Conservation (phyloP, 2,888 invertebrate species). For the Steromphala cineraria region DNA sequence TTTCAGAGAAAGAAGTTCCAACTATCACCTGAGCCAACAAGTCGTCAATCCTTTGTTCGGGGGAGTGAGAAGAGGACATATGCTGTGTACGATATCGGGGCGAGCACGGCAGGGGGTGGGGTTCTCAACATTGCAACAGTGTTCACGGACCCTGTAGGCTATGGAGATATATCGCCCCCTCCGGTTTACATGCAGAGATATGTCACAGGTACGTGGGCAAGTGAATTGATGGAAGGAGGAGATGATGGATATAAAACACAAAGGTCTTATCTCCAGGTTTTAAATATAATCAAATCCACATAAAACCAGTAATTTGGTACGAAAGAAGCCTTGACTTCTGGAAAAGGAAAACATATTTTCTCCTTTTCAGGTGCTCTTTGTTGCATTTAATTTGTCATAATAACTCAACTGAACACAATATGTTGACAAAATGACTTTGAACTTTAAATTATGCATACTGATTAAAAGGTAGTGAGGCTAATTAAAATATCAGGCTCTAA, state of each 20-base stretch:
- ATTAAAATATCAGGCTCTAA: too few relatives aligned
- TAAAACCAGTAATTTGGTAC: too few relatives aligned
- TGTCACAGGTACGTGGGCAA: slow-evolving; percentile 71
- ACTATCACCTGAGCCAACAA: slow-evolving; percentile 54
- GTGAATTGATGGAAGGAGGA: too few relatives aligned
- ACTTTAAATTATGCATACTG: too few relatives aligned
- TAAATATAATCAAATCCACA: background rate
- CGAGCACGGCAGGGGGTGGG: slow-evolving; percentile 74
- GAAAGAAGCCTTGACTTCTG: too few relatives aligned
- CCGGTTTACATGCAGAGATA: slow-evolving; percentile 83
- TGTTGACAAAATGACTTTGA: too few relatives aligned
- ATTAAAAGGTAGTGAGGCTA: too few relatives aligned
- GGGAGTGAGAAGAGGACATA: slow-evolving; percentile 83
- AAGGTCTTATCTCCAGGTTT: background rate
- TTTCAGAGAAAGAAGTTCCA: slow-evolving; percentile 30
- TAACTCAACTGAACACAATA: too few relatives aligned
- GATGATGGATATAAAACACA: background rate
- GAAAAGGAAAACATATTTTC: too few relatives aligned
- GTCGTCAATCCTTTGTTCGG: slow-evolving; percentile 74
- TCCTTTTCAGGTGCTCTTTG: too few relatives aligned
- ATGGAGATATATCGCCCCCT: slow-evolving; percentile 76
- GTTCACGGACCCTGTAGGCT: slow-evolving; percentile 77
- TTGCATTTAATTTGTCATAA: too few relatives aligned
- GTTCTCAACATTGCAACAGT: slow-evolving; percentile 82
- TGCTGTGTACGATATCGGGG: slow-evolving; percentile 83